phyloP scores from a whole-genome alignment of 2,797 vertebrate genomes.

The Thripadectes ignobilis region DNA sequence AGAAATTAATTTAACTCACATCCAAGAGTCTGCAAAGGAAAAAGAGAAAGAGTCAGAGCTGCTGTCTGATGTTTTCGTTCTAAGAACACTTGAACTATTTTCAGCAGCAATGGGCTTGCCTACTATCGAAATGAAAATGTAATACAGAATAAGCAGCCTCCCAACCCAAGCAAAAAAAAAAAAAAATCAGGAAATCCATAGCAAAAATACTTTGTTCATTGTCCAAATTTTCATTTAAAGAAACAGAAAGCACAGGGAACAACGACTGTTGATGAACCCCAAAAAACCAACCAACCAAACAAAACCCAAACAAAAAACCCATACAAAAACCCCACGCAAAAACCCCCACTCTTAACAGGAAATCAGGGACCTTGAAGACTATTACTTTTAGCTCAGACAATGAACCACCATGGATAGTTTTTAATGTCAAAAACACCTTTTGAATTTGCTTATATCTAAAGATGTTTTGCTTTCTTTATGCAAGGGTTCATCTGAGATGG shows the following conservation, averaged over 20 bases:
- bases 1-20: slow-evolving; percentile 77
- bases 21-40: slow-evolving; percentile 75
- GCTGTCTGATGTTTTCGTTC: slow-evolving; percentile 60
- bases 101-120: slow-evolving; percentile 81
- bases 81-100: slow-evolving; percentile 84
- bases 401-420: background rate
- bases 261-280: background rate
- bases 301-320: background rate
- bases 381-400: background rate
- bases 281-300: background rate
- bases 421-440: background rate
- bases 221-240: slow-evolving; percentile 68
- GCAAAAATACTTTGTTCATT: slow-evolving; percentile 53
- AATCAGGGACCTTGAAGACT: background rate
- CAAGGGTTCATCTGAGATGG: background rate
- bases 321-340: background rate
- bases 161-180: background rate
- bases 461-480: background rate
- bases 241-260: slow-evolving; percentile 38
- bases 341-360: background rate
- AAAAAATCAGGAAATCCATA: slow-evolving; percentile 67
- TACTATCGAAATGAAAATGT: slow-evolving; percentile 75
- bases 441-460: background rate
- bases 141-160: slow-evolving; percentile 39
- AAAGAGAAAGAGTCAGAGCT: slow-evolving; percentile 71